Evolutionary conservation across 2,888 invertebrate genomes (phyloP).

Genomic region (Pogonocherus hispidulus): DNA sequence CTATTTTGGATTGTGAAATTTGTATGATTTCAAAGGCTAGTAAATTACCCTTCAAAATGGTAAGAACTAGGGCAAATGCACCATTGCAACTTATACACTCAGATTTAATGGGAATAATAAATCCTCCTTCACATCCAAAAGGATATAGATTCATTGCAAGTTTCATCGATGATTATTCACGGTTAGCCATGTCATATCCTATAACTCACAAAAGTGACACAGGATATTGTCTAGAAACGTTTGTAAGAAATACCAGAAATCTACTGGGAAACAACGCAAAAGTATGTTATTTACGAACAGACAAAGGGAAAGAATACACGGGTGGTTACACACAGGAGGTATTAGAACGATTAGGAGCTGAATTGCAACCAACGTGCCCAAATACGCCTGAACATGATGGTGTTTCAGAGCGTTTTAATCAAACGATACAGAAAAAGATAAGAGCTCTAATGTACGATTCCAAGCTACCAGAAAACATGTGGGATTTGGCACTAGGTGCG

Average conservation of each 20-base stretch:
- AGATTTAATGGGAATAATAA: not conserved
- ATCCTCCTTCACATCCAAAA: conserved; percentile 4
- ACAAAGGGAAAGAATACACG: conserved; percentile 20
- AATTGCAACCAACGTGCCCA: conserved; percentile 4
- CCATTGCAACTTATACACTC: conserved; percentile 3
- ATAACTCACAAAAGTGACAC: conserved; percentile 13
- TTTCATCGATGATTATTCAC: conserved; percentile 6
- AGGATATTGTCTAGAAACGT: conserved; percentile 15
- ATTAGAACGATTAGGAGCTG: conserved; percentile 11
- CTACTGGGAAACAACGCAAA: conserved; percentile 20
- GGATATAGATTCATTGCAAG: not conserved
- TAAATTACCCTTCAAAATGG: not conserved
- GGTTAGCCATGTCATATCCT: conserved; percentile 12
- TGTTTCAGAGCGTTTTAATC: conserved; percentile 16
- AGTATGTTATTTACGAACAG: conserved; percentile 23
- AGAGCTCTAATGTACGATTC: conserved; percentile 19
- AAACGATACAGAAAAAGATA: conserved; percentile 24
- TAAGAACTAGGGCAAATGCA: not conserved
- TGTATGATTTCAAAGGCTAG: conserved; percentile 2
- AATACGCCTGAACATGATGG: conserved; percentile 25
- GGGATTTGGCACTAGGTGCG: conserved; percentile 14
- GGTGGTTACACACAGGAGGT: conserved; percentile 21
- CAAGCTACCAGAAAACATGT: conserved; percentile 25
- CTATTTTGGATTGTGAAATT: conserved; percentile 1
- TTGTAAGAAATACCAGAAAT: conserved; percentile 14